Evolutionary conservation across 2,797 vertebrate genomes (phyloP).

Genomic region (Aplochiton taeniatus): DNA sequence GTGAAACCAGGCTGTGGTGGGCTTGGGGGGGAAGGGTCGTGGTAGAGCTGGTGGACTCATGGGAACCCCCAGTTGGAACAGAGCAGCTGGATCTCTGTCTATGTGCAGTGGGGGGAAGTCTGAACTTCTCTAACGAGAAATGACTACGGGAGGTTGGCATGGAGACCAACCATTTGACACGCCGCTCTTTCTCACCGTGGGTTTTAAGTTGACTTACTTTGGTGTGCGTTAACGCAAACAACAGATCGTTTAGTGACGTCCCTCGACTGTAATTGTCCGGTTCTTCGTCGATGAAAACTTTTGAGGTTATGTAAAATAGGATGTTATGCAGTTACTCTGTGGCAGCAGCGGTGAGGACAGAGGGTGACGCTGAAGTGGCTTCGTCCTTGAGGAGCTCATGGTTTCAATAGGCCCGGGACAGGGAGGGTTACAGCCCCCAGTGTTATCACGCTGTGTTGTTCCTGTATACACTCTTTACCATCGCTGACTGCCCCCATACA

Average conservation of each 20-base stretch:
- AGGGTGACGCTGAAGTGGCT: slow-evolving; percentile 37
- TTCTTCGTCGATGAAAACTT: too few species aligned
- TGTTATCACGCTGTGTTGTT: slow-evolving; percentile 71
- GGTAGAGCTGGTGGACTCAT: too few species aligned
- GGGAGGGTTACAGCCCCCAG: slow-evolving; percentile 59
- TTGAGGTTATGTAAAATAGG: too few species aligned
- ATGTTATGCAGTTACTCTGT: too few species aligned
- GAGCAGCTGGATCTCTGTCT: slow-evolving; percentile 82
- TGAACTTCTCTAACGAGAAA: slow-evolving; percentile 71
- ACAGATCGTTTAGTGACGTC: too few species aligned
- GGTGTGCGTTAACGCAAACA: too few species aligned
- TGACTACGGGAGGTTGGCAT: slow-evolving; percentile 67
- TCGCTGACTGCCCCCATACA: slow-evolving; percentile 17
- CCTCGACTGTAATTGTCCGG: too few species aligned
- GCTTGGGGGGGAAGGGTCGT: slow-evolving; percentile 66
- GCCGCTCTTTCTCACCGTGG: slow-evolving; percentile 50
- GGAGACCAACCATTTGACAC: slow-evolving; percentile 60
- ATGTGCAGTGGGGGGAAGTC: slow-evolving; percentile 77
- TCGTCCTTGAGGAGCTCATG: slow-evolving; percentile 69
- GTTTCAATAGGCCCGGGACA: slow-evolving; percentile 49
- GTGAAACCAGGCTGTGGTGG: neutral
- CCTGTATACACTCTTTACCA: slow-evolving; percentile 66
- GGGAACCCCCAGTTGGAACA: slow-evolving; percentile 54
- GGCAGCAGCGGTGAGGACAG: slow-evolving; percentile 43
- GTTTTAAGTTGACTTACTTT: slow-evolving; percentile 2